phyloP scores from a whole-genome alignment of 2,113 vertebrate species.

The Callipepla californica region DNA sequence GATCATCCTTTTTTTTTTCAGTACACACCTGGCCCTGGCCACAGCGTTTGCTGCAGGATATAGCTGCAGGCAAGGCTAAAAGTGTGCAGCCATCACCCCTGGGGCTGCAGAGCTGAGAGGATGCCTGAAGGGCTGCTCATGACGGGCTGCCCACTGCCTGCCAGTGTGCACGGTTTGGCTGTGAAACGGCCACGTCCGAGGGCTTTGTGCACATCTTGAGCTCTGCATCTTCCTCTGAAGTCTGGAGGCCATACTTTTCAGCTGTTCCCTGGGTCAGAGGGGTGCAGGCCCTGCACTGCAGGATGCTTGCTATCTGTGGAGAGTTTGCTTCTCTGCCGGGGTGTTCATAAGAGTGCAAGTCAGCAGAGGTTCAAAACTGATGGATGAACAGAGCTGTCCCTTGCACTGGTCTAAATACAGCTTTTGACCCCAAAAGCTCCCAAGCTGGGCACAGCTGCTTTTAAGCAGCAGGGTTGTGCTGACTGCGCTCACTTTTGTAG shows the following conservation, averaged over 20 bases:
- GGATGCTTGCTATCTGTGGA: neutral
- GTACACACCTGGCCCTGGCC: slow-evolving; percentile 10
- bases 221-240: neutral
- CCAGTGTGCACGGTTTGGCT: neutral
- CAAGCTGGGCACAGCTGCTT: neutral
- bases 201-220: neutral
- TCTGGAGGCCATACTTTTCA: neutral
- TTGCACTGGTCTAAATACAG: neutral
- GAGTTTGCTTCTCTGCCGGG: accelerated
- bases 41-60: neutral
- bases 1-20: neutral
- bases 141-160: neutral
- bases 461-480: neutral
- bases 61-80: slow-evolving; percentile 63
- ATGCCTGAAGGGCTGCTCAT: slow-evolving; percentile 16
- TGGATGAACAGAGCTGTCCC: neutral
- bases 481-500: accelerated
- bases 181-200: neutral
- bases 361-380: neutral
- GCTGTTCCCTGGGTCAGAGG: neutral
- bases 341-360: accelerated
- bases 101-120: neutral
- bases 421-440: neutral
- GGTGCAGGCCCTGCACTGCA: accelerated
- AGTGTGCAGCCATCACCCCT: slow-evolving; percentile 19